Evolutionary conservation across 2,113 vertebrate species (phyloP), one percentile per base, ranked within the genome.

Genomic region (Hippocampus barbouri): DNA sequence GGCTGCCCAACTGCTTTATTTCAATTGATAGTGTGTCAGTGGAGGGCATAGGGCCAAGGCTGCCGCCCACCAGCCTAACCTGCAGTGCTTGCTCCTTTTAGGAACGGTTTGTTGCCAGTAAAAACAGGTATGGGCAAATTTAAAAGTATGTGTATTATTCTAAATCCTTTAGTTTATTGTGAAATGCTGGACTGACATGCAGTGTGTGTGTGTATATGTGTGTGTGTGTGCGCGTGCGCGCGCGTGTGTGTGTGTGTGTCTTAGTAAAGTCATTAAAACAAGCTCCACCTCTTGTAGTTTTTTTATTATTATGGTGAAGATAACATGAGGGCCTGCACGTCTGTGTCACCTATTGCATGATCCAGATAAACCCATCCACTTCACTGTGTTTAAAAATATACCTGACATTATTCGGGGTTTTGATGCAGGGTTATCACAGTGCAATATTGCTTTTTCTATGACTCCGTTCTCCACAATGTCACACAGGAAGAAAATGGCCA

Each of bases 21-120:
- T 74, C 70, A 73, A 86, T 77, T 73, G 30, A 77, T 70, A 74
- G 41, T 68, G 70, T 76, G 78, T 71, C 25, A 73, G 65, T 74
- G 49, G 41, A 66, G 73, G 70, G 67, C 47, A 69, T 63, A 21
- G 67, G 60, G 54, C 23, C 64, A 66, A 49, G 57, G 54, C 56
- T 38, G 60, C 38, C 34, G 14, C 47, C 69, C 9, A 66, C 34
- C 43, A 43, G 41, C 57, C 43, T 14, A 47, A 23, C 40, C 14
- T 18, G 11, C 25, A 12, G 15, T 3, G 9, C 8, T 51, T 43
- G 8, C 45, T 67, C 53, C 45, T 54, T 71, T 68, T 12, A 60
- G 63, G 61, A 74, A 25, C 68, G 72, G 38, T 67, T 45, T 77
- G 65, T 41, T 62, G 47, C 68, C 30, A 49, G 64, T 30, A 66